Base-by-base conservation (phyloP, 2,888 invertebrate species). In the Cheilosia urbana region DNA sequence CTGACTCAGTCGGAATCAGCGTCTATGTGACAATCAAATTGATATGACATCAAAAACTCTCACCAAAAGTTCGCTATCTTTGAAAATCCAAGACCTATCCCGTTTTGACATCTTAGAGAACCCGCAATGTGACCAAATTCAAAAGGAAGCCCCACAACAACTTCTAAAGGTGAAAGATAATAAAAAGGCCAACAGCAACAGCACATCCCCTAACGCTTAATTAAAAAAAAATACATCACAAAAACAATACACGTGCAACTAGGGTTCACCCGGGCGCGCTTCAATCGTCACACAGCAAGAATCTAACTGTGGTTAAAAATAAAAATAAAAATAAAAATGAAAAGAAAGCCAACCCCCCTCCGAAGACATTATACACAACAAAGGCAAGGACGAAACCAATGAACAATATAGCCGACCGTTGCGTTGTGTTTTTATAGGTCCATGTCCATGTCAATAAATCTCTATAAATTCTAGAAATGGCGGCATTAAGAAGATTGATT, bases 401-500 rank as follows among this genome's bases (percentile, higher is more conserved):
- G 49, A 68, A 78, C 66, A 53, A 77, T 40, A 42, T 40, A 42
- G 47, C 19, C 13, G 40, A 17, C 24, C 21, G 51, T 49, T 76
- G 42, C 21, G 51, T 49, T 76, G 42, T 30, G 58, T 21, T 77
- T 72, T 55, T n/a, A 24, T 21, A 72, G 85, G 76, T 49, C 55
- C 58, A 71, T 80, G 76, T 49, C 55, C 58, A 71, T 80, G 85
- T 77, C 85, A 85, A 85, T 85, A 85, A 85, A 85, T 85, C 85
- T 80, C 80, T 85, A 85, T 85, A 85, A 80, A 85, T 85, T 80
- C 80, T 62, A 57, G 72, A 71, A 72, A 76, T 85, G 72, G 72
- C 76, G 87, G 87, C 73, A 87, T 87, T 87, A 82, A 77, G 78
- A 87, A 87, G 87, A 87, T 87, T 87, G 87, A 87, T 87, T 87